These are phyloP conservation scores for Bujurquina vittata DNA, from an alignment of 2,113 vertebrate species.

Conservation along the genomic window DNA sequence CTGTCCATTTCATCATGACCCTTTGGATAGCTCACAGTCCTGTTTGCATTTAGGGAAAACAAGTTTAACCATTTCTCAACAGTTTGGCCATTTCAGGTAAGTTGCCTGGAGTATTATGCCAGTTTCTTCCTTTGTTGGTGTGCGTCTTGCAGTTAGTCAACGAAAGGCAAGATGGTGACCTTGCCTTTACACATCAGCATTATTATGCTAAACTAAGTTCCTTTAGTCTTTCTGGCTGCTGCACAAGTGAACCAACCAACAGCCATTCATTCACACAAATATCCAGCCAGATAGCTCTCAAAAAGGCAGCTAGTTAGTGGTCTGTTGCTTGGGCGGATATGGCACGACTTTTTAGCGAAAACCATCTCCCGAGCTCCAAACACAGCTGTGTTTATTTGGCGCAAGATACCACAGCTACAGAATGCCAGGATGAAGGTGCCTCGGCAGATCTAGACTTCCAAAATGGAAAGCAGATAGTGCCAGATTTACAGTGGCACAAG, in stretches of 20 bases:
- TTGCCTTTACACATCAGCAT: neutral
- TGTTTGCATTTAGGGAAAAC: conserved; percentile 31
- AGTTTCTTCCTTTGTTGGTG: neutral
- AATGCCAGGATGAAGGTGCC: conserved; percentile 50
- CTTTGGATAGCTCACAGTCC: conserved; percentile 37
- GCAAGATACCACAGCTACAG: conserved; percentile 38
- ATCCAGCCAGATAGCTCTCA: conserved; percentile 42
- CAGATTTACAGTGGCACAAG: neutral
- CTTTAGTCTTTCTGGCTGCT: neutral
- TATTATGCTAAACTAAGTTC: neutral
- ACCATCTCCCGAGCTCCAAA: conserved; percentile 52
- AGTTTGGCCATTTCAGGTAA: neutral
- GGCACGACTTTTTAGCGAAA: conserved; percentile 47
- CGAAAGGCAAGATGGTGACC: neutral
- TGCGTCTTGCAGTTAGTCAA: neutral
- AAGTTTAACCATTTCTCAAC: conserved; percentile 1
- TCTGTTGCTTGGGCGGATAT: conserved; percentile 59
- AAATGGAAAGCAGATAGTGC: conserved; percentile 25
- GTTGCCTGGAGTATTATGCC: neutral
- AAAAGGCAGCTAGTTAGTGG: conserved; percentile 56
- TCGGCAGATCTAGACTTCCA: conserved; percentile 15
- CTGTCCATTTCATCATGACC: conserved; percentile 46
- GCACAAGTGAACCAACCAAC: neutral
- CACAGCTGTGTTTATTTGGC: conserved; percentile 72
- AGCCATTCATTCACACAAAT: conserved; percentile 44